Evolutionary conservation across 1,140 invertebrate species (phyloP).

Genomic region (Orius laevigatus): DNA sequence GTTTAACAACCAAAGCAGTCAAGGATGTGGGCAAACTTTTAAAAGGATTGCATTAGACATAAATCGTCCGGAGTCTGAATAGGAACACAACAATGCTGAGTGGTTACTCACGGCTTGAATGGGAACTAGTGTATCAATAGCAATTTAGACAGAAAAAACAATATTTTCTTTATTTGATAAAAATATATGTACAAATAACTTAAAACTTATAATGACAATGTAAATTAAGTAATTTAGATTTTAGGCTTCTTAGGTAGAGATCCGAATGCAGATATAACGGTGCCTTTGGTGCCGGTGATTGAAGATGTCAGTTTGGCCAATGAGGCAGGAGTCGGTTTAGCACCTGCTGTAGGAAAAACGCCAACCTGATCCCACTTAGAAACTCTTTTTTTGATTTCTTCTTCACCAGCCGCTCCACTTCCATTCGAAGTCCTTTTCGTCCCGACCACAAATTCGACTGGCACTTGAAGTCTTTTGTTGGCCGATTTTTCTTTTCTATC

Average conservation of each 20-base stretch:
- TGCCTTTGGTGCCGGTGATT: conserved; percentile 68
- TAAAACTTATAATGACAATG: not conserved
- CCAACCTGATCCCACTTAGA: conserved; percentile 83
- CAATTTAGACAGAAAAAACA: no score
- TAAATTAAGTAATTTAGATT: conserved; percentile 28
- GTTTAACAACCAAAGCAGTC: no score
- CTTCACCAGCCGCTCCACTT: conserved; percentile 31
- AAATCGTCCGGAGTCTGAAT: no score
- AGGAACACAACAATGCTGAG: no score
- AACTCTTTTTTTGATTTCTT: conserved; percentile 56
- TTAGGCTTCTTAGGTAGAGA: conserved; percentile 64
- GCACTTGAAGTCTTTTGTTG: no score
- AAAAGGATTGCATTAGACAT: no score
- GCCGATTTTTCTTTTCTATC: conserved; percentile 67
- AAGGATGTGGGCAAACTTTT: no score
- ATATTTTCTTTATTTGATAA: no score
- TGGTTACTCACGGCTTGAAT: no score
- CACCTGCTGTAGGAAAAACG: conserved; percentile 27
- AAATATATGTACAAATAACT: no score
- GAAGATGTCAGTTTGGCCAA: conserved; percentile 51
- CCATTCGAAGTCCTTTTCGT: conserved; percentile 42
- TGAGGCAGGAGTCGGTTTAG: conserved; percentile 38
- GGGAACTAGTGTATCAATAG: no score
- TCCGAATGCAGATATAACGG: conserved; percentile 75
- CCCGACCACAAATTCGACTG: conserved; percentile 68